Base-by-base conservation (phyloP, 2,888 invertebrate species). In the Cyclophora punctaria region DNA sequence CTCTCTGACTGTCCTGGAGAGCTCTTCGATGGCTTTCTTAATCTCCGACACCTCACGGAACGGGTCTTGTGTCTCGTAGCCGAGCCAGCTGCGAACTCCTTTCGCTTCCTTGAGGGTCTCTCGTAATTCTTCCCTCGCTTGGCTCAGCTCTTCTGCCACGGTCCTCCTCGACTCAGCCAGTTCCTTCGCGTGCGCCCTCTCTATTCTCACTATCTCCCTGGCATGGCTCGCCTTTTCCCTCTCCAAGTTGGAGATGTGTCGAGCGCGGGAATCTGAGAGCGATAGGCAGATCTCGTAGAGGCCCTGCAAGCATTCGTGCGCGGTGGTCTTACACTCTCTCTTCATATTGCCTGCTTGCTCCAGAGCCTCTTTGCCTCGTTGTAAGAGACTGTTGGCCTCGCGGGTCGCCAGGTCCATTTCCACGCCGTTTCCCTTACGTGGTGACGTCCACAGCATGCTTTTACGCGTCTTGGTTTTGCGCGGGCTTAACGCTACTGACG, bases 211-310 rank as follows among this genome's bases (percentile, higher is more conserved):
- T 20, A 20, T 20, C 20, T 20, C 20, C 20, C 20, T 20, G 20
- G 20, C 20, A 2, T 20, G 20, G 20, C 20, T 20, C 20, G 20
- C 20, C 20, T 20, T 20, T 20, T 20, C 20, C 20, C 20, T 20
- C 20, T 20, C 20, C 20, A 20, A 20, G 20, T 20, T 20, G 20
- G 20, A 20, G 7, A 37, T 46, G 34, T 60, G 55, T 7, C 58
- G 44, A 0, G 52, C 45, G 5, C 60, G 48, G 1, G 62, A 62
- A 50, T 62, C 60, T 0, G 63, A 58, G 0, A 63, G 45, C 0
- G 58, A 49, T 7, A 64, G 20, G 20, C 20, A 20, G 20, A 20
- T 20, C 20, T 20, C 20, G 20, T 20, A 20, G 20, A 20, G 20
- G 20, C 20, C 20, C 20, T 20, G 20, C 20, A 20, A 20, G 20